Evolutionary conservation across 2,888 invertebrate genomes (phyloP).

Genomic region (Pristionchus mayeri): DNA sequence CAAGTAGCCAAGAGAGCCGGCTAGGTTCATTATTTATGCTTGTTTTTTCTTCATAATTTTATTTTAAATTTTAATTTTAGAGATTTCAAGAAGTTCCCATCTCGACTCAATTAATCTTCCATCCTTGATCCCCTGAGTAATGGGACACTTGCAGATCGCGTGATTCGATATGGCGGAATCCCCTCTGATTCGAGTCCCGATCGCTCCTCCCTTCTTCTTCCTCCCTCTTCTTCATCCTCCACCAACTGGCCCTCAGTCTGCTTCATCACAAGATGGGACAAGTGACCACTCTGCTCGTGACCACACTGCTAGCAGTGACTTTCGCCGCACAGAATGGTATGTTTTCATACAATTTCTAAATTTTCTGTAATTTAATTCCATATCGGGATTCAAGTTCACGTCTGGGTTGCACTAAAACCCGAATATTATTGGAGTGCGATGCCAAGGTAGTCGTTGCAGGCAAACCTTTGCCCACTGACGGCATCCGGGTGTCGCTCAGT

Average conservation of each 20-base stretch:
- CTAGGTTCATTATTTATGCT: background rate
- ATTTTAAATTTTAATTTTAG: background rate
- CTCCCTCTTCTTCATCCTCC: slow-evolving; percentile 13
- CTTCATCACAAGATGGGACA: slow-evolving; percentile 35
- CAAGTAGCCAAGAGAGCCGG: background rate
- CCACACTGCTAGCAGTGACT: background rate
- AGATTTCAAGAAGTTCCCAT: background rate
- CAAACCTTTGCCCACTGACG: background rate
- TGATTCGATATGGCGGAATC: slow-evolving; percentile 1
- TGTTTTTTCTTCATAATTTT: background rate
- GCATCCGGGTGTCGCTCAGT: slow-evolving; percentile 52
- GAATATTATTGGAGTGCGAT: background rate
- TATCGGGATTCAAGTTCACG: background rate
- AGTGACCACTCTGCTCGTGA: slow-evolving; percentile 21
- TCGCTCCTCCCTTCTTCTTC: background rate
- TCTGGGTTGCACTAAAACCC: background rate
- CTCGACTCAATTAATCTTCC: background rate
- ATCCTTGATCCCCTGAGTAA: background rate
- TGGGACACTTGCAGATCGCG: background rate
- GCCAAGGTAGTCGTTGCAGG: background rate
- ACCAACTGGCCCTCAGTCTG: slow-evolving; percentile 42
- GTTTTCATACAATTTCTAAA: background rate
- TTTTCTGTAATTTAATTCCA: background rate
- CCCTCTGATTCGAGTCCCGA: background rate
- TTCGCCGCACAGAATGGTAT: background rate